Base-by-base conservation (phyloP, 2,888 invertebrate species). In the Prosopocoilus inquinatus region DNA sequence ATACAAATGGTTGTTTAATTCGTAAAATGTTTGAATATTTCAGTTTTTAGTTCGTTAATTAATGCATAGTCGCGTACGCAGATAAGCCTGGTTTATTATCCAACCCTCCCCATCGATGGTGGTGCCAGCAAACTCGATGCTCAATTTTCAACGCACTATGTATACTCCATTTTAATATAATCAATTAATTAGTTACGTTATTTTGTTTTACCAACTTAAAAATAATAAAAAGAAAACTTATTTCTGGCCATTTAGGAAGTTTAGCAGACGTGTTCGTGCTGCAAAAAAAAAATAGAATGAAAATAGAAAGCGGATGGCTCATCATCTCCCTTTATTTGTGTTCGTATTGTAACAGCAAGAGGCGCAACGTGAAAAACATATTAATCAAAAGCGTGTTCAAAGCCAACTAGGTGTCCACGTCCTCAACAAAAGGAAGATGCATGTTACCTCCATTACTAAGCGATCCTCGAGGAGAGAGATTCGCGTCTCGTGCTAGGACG, bases 21-120 rank as follows among this genome's bases (percentile, higher is more conserved):
- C 55, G 55, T 39, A 55, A 55, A 56, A 52, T 44, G 67, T 70
- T 69, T 68, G 70, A 70, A 67, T 69, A 68, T 69, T 70, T 68
- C 64, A 70, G 45, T 41, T 64, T 67, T 66, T 63, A 68, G 69
- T 69, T 69, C 62, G 65, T 65, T 73, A 73, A 74, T 74, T 72
- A 73, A 74, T 74, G 72, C 73, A 60, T 57, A 62, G 67, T 64
- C 69, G 70, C 70, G 73, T 72, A 67, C 67, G 64, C 41, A 12
- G 41, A 41, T 41, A 41, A 41, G 41, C 41, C 41, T 41, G 5
- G 8, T 41, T 41, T 41, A 41, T 41, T 41, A 41, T 16, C 41
- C 41, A 16, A 20, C 20, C 20, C 20, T 20, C 20, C 20, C 20
- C 20, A 2, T 20, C 20, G 20, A 20, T 20, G 20, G 20, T 20